Evolutionary conservation across 2,888 invertebrate species (phyloP), one percentile per base, ranked within the genome.

Genomic region (Chymomyza amoena): DNA sequence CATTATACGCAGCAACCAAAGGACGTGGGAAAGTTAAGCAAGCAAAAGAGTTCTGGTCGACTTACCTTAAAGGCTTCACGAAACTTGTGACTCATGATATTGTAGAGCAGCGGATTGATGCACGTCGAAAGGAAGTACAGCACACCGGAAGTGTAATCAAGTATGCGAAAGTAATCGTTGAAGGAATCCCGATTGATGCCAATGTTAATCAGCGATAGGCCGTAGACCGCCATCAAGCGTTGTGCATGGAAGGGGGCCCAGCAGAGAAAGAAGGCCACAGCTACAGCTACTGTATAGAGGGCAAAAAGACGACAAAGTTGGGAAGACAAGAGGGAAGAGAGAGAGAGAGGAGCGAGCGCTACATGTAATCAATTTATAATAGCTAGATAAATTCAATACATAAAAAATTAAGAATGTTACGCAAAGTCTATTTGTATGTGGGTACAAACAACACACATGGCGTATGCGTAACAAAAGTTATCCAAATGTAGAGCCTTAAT

Each of bases 211-310:
- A 88, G 74, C 54, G 84, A 79, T 1, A 73, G 71, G 90, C 93
- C 95, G 85, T 96, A 96, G 69, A 96, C 95, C 0, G 96, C 96
- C 89, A 97, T 93, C 52, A 98, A 93, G 64, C 98, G 93, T 91
- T 98, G 98, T 13, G 97, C 96, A 92, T 98, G 98, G 91, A 98
- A 98, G 1, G 98, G 98, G 6, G 96, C 96, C 96, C 96, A 96
- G 91, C 97, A 97, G 71, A 96, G 93, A 92, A 96, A 96, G 91
- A 94, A 94, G 7, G 97, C 96, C 89, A 96, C 95, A 78, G 97
- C 97, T 75, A 97, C 95, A 73, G 97, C 97, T 92, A 97, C 97
- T 94, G 94, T 83, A 93, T 92, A 75, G 65, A 83, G 61, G 60
- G 60, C 61, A 45, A 1, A 45, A 32, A 32, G 7, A 32, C 32